Evolutionary conservation across 2,113 vertebrate genomes (phyloP), one percentile per base, ranked within the genome.

Genomic region (Monarcha castaneiventris): DNA sequence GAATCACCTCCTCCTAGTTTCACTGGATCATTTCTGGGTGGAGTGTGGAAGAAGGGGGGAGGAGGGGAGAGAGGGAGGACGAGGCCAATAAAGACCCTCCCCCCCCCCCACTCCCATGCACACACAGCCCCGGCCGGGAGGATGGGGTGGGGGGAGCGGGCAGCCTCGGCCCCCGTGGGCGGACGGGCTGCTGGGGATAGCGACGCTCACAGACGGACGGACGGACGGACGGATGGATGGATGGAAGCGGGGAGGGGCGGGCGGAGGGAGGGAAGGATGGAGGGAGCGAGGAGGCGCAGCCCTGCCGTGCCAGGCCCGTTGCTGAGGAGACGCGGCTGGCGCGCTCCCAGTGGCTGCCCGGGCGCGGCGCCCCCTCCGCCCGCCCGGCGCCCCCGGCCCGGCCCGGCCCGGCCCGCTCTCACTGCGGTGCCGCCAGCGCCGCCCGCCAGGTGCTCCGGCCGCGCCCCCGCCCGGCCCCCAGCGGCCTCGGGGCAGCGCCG

Each of bases 11-110:
- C 96, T 96, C 94, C 94, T 87, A 86, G 90, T 97, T 97, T 87
- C 95, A 93, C 73, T 96, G 94, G 96, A 96, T 96, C 96, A 75
- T 95, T 97, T 92, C 97, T 96, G 96, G 97, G 96, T 96, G 96
- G 97, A 95, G 97, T 95, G 96, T 88, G 91, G 92, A 87, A 79
- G 77, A 55, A 69, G 79, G 72, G 72, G 84, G 49, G 39, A 49
- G 61, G 29, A 29, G 56, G 61, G 64, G 16, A 41, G 23, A 52
- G 7, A 68, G 19, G 51, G 68, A 69, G 71, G 79, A 79, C 35
- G 58, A 93, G 93, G 76, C 93, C 87, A 88, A 75, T 72, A 52
- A 56, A 89, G 76, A 87, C 9, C 80, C 84, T 15, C 49, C 59
- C 48, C 56, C 59, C 37, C 49, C 62, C 54, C 85, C 48, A 3